Conservation (phyloP, 1,140 invertebrate genomes). For the Lepidurus packardi region DNA sequence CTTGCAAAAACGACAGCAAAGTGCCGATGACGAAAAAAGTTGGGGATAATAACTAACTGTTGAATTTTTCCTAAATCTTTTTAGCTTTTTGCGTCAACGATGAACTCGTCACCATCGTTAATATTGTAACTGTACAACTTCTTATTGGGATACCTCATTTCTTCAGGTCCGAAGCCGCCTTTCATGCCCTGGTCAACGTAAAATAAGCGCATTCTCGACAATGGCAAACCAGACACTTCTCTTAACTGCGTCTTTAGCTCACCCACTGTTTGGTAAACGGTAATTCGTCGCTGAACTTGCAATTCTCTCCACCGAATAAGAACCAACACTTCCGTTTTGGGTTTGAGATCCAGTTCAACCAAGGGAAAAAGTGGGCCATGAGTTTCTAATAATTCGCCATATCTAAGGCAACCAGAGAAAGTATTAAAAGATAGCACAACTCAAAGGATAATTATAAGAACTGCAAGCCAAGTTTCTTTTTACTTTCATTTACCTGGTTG, state of each 20-base stretch:
- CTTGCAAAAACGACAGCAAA: too few species aligned
- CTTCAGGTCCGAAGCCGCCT: conserved; percentile 62
- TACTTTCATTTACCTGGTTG: conserved; percentile 54
- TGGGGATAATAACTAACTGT: neutral
- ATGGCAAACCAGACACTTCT: conserved; percentile 67
- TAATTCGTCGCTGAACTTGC: conserved; percentile 53
- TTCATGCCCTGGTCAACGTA: conserved; percentile 71
- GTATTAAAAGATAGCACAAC: neutral
- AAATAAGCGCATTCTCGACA: conserved; percentile 69
- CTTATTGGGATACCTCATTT: conserved; percentile 79
- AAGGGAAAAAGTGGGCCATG: conserved; percentile 81
- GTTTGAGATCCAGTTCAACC: conserved; percentile 74
- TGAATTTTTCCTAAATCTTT: neutral
- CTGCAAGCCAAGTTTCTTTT: too few species aligned
- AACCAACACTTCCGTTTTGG: conserved; percentile 78
- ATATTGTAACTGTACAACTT: conserved; percentile 88
- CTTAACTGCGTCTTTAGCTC: conserved; percentile 51
- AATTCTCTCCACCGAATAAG: conserved; percentile 53
- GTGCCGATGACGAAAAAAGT: too few species aligned
- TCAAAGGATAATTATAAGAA: too few species aligned
- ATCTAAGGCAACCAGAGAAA: conserved; percentile 53
- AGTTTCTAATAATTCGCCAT: conserved; percentile 68
- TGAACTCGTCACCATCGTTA: conserved; percentile 81
- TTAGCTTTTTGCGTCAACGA: conserved; percentile 57
- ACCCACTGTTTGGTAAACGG: conserved; percentile 46